These are phyloP conservation scores for Eudemis profundana DNA, from an alignment of 2,888 invertebrate species.

Conservation along the genomic window DNA sequence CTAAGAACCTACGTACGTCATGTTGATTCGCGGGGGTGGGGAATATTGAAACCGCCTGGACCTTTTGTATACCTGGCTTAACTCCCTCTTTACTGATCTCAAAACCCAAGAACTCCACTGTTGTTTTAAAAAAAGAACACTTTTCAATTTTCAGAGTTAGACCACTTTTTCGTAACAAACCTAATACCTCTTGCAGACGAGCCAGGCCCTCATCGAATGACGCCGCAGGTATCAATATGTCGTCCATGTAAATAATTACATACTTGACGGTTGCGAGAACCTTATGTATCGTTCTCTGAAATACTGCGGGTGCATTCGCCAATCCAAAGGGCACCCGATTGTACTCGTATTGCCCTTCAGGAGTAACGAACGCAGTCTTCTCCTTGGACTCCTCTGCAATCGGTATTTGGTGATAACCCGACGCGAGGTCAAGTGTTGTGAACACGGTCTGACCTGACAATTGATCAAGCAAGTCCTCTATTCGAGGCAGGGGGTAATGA, in stretches of 20 bases:
- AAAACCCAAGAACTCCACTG: not conserved
- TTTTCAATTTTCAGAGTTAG: conserved; percentile 48
- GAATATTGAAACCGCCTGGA: conserved; percentile 48
- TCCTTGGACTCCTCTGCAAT: not conserved
- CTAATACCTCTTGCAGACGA: conserved; percentile 3
- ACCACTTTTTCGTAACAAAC: conserved; percentile 10
- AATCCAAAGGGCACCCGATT: conserved; percentile 21
- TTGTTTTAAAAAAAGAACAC: conserved; percentile 48
- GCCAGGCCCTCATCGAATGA: not conserved
- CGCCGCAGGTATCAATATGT: not conserved
- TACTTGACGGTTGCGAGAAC: not conserved
- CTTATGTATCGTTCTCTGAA: not conserved
- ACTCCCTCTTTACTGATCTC: conserved; percentile 28
- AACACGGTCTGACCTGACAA: not conserved
- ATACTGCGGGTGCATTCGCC: conserved; percentile 9
- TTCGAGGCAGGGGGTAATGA: conserved; percentile 21
- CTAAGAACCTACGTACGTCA: conserved; percentile 51
- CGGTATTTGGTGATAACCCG: conserved; percentile 32
- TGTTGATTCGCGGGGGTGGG: conserved; percentile 48
- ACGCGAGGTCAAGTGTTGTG: not conserved
- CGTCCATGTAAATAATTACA: conserved; percentile 7
- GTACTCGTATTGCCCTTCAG: conserved; percentile 25
- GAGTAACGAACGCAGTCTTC: conserved; percentile 27
- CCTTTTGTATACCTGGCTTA: conserved; percentile 49
- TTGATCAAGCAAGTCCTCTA: conserved; percentile 8